phyloP scores from a whole-genome alignment of 1,140 invertebrate genomes.

The Sitobion miscanthi region DNA sequence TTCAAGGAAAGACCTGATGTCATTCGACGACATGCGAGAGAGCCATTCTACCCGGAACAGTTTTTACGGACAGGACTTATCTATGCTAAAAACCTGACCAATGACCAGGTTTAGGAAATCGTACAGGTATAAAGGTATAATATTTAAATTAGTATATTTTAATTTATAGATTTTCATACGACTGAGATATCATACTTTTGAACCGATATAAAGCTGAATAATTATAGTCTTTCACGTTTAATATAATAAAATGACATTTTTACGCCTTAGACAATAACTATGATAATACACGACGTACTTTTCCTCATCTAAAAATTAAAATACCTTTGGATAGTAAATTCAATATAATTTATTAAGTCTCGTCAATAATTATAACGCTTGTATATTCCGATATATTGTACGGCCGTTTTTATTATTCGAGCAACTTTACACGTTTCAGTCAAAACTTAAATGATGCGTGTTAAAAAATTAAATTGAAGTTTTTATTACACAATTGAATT shows the following conservation, averaged over 20 bases:
- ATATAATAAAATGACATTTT: too few relatives aligned
- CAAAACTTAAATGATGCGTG: neutral
- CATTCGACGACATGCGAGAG: neutral
- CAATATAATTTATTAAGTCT: neutral
- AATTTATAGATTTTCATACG: neutral
- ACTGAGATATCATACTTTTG: neutral
- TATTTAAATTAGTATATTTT: neutral
- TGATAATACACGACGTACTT: neutral
- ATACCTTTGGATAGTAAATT: neutral
- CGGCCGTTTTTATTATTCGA: neutral
- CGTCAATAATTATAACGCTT: neutral
- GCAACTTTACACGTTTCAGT: neutral
- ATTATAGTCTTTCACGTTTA: neutral
- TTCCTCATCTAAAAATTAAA: neutral
- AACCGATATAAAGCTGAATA: neutral
- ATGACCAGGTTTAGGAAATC: neutral
- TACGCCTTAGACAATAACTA: neutral
- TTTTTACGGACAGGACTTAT: neutral
- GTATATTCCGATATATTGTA: neutral
- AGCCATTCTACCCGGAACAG: neutral
- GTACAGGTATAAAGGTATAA: neutral
- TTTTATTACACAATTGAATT: neutral
- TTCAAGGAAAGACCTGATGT: neutral
- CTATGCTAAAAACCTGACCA: neutral
- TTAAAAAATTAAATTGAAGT: neutral